Evolutionary conservation across 2,113 vertebrate genomes (phyloP).

Genomic region (Lipophrys pholis): DNA sequence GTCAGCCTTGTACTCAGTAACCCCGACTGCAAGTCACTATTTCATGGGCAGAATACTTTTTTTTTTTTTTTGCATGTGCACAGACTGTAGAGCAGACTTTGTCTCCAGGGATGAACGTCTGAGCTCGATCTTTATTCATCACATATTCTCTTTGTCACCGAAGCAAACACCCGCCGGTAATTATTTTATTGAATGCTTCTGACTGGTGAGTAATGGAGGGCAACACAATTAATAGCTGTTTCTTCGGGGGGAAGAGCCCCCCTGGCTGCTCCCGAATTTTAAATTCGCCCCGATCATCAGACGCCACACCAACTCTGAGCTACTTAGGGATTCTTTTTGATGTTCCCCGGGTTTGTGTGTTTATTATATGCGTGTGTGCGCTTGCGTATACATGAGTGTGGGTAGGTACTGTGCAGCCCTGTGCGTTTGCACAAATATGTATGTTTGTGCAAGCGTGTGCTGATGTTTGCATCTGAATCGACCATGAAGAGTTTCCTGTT

Average conservation of each 20-base stretch:
- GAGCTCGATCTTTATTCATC: slow-evolving; percentile 67
- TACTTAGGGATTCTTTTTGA: slow-evolving; percentile 69
- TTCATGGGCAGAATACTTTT: slow-evolving; percentile 16
- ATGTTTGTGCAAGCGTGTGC: slow-evolving; percentile 9
- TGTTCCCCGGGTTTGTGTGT: slow-evolving; percentile 37
- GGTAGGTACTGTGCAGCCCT: background rate
- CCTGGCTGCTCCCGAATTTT: slow-evolving; percentile 62
- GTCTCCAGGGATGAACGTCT: slow-evolving; percentile 44
- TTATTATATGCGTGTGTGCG: background rate
- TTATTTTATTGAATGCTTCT: slow-evolving; percentile 69
- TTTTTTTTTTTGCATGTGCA: slow-evolving; percentile 4
- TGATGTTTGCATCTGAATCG: slow-evolving; percentile 32
- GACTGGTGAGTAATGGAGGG: slow-evolving; percentile 69
- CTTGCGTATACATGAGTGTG: background rate
- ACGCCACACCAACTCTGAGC: slow-evolving; percentile 45
- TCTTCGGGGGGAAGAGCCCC: slow-evolving; percentile 46
- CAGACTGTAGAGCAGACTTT: slow-evolving; percentile 34
- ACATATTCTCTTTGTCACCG: slow-evolving; percentile 67
- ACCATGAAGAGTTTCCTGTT: slow-evolving; percentile 16
- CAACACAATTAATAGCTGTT: slow-evolving; percentile 70
- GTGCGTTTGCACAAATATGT: background rate
- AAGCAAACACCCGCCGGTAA: slow-evolving; percentile 65
- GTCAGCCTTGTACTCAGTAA: background rate
- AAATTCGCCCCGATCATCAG: slow-evolving; percentile 60
- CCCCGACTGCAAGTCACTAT: background rate